Percentiles rank a stretch among this genome's conserved stretches.
phyloP scores from a whole-genome alignment of 2,797 vertebrate genomes.

The Choloepus didactylus region DNA sequence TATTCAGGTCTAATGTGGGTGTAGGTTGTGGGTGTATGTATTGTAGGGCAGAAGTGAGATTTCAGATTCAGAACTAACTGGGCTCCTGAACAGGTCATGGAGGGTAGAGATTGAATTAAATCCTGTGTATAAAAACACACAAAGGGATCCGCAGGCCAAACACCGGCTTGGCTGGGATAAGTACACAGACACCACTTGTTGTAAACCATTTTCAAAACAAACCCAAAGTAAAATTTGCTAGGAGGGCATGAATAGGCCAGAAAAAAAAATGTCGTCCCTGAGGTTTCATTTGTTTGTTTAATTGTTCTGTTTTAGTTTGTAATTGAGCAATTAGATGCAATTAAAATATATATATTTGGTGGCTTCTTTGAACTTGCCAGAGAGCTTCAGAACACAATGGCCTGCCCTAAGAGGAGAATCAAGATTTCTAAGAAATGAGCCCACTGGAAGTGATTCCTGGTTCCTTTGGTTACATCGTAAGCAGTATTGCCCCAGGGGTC shows the following conservation, averaged over 20 bases:
- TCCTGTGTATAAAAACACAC: conserved; percentile 30
- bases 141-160: not conserved
- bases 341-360: not conserved
- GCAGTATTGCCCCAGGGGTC: not conserved
- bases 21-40: not conserved
- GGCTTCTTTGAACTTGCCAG: conserved; percentile 51
- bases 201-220: conserved; percentile 54
- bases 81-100: conserved; percentile 3
- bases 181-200: not conserved
- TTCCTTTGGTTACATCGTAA: conserved; percentile 57
- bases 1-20: not conserved
- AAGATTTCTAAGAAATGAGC: not conserved
- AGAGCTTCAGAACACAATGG: conserved; percentile 1
- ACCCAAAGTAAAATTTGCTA: not conserved
- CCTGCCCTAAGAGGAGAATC: not conserved
- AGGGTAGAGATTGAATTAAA: conserved; percentile 68
- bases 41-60: conserved; percentile 15
- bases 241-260: not conserved
- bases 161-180: not conserved
- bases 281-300: conserved; percentile 55
- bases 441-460: conserved; percentile 37
- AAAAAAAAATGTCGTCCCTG: conserved; percentile 54
- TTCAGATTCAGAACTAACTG: conserved; percentile 20
- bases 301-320: conserved; percentile 59
- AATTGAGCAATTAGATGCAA: not conserved